Base-by-base conservation (phyloP, 2,797 vertebrate genomes). In the Oryzias sinensis region DNA sequence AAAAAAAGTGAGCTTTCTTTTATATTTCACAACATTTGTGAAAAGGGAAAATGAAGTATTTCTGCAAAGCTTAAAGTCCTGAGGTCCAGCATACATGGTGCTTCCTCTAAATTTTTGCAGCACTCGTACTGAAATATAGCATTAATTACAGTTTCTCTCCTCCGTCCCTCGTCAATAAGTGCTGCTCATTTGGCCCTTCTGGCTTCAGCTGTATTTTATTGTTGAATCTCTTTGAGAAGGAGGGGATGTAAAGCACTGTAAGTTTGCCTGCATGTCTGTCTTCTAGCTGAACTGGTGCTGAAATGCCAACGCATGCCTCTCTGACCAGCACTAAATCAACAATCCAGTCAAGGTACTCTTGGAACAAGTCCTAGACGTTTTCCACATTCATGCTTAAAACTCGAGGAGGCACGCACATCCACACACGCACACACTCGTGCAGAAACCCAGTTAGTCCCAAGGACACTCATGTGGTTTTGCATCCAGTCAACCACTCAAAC, bases 241-340 rank as follows among this genome's bases (percentile, higher is more conserved):
- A 15, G 42, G 15, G 4, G 42, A 43, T 15, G 42, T 43, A 17
- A n/a, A 44, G 33, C 15, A 44, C 6, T 56, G 22, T 41, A 44
- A 45, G 14, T 24, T 9, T 42, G 17, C 48, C 5, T 43, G 40
- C 65, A 41, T 51, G 55, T 71, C 49, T 73, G 60, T 55, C 55
- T 25, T 52, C 69, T 25, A 18, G 47, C 68, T 67, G 50, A 60
- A 63, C 63, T 53, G 59, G 77, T 76, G 80, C 80, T 80, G 76
- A 74, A 77, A 84, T 86, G 81, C 76, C 80, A 76, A 73, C 70
- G 78, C 70, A 76, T 80, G 73, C 70, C 70, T 80, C 81, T 84
- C 70, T 78, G 86, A 84, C 83, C 84, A 81, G 86, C 76, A 76
- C 72, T 85, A 82, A 87, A 78, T 87, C 84, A 86, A 88, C 81